These are phyloP conservation scores for Spinibarbus caldwelli DNA, from an alignment of 2,797 vertebrate genomes.

Conservation along the genomic window DNA sequence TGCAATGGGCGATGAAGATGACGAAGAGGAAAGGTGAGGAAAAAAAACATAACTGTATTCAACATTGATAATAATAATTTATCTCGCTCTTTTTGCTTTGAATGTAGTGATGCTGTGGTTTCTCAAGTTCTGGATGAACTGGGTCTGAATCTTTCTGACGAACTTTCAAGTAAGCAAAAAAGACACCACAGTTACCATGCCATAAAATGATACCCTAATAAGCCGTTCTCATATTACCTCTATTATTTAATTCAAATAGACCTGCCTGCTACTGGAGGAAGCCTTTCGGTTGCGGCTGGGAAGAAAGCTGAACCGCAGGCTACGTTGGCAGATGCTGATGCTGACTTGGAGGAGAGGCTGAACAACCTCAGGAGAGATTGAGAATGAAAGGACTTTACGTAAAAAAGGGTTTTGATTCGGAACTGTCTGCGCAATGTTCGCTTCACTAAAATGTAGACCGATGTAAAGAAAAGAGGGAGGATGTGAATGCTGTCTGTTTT, in stretches of 20 bases:
- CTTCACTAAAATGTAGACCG: slow-evolving; percentile 53
- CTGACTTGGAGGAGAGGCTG: slow-evolving; percentile 90
- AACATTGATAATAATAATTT: neutral
- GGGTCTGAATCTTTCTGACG: slow-evolving; percentile 87
- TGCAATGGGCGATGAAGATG: slow-evolving; percentile 95
- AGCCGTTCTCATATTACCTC: neutral
- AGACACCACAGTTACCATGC: neutral
- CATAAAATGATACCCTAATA: neutral
- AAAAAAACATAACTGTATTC: neutral
- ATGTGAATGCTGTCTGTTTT: slow-evolving; percentile 34
- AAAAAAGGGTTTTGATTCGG: slow-evolving; percentile 54
- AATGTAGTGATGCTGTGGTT: slow-evolving; percentile 88
- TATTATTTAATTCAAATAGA: slow-evolving; percentile 67
- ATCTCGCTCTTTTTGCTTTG: neutral
- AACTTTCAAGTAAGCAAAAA: slow-evolving; percentile 87
- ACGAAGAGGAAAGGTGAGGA: slow-evolving; percentile 91
- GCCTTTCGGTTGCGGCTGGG: slow-evolving; percentile 81
- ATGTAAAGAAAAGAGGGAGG: slow-evolving; percentile 49
- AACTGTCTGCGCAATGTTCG: slow-evolving; percentile 60
- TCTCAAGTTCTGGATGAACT: slow-evolving; percentile 94
- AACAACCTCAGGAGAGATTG: slow-evolving; percentile 87
- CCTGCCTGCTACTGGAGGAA: slow-evolving; percentile 87
- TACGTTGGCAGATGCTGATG: slow-evolving; percentile 88
- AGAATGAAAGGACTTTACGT: slow-evolving; percentile 54
- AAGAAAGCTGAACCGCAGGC: slow-evolving; percentile 88